These are phyloP conservation scores for Cenopis cana DNA, from an alignment of 2,888 invertebrate species.

Conservation along the genomic window DNA sequence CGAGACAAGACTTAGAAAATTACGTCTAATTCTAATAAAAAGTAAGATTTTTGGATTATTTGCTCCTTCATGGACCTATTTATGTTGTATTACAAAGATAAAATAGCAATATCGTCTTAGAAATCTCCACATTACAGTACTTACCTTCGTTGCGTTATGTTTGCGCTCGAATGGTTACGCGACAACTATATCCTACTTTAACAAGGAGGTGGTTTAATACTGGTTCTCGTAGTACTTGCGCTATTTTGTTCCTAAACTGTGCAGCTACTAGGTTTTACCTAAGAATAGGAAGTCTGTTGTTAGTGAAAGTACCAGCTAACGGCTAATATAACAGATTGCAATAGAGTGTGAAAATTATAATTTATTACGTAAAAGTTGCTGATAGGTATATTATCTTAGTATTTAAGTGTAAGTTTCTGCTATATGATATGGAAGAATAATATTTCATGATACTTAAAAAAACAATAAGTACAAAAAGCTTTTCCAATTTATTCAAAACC, in stretches of 20 bases:
- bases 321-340: constrained; percentile 17
- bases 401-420: background rate
- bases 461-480: background rate
- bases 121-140: constrained; percentile 36
- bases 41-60: too few relatives aligned
- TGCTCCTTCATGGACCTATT: background rate
- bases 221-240: background rate
- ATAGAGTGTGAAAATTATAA: constrained; percentile 7
- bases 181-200: constrained; percentile 19
- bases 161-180: constrained; percentile 28
- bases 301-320: constrained; percentile 31
- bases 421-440: background rate
- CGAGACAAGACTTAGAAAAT: too few relatives aligned
- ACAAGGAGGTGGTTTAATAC: background rate
- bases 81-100: background rate
- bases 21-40: too few relatives aligned
- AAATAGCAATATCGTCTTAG: constrained; percentile 16
- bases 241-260: background rate
- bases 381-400: background rate
- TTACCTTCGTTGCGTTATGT: constrained; percentile 26
- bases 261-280: constrained; percentile 31
- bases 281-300: constrained; percentile 32
- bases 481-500: background rate
- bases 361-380: constrained; percentile 19
- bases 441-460: background rate